Conservation (phyloP, 2,113 vertebrate species). For the Naja naja region DNA sequence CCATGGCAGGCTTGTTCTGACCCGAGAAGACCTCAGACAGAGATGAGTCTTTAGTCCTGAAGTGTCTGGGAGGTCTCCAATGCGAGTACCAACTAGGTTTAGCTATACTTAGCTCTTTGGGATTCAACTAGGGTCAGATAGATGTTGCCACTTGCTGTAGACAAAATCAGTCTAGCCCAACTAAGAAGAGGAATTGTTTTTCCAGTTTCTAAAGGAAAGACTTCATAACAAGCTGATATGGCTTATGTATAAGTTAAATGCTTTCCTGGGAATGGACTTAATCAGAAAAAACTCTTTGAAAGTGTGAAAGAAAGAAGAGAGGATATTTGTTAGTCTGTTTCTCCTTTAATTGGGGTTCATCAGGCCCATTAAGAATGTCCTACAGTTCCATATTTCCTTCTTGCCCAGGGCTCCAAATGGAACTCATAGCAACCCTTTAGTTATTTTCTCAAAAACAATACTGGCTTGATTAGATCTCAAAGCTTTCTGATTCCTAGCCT, state of each 20-base stretch:
- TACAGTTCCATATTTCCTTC: not conserved
- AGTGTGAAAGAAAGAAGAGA: not conserved
- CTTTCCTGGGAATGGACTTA: not conserved
- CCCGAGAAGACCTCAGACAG: not conserved
- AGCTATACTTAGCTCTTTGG: not conserved
- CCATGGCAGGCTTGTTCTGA: not conserved
- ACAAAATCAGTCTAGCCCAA: not conserved
- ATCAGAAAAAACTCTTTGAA: not conserved
- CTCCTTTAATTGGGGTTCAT: not conserved
- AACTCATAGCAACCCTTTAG: not conserved
- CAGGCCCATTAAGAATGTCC: not conserved
- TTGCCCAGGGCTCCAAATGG: not conserved
- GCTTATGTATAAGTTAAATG: not conserved
- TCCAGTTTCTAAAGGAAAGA: not conserved
- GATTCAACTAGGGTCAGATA: not conserved
- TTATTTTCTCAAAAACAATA: not conserved
- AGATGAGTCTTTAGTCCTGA: not conserved
- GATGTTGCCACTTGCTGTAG: not conserved
- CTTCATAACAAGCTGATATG: not conserved
- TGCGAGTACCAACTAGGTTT: not conserved
- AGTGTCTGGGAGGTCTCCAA: not conserved
- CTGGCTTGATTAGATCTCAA: too few species aligned
- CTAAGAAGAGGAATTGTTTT: not conserved
- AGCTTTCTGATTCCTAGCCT: not conserved
- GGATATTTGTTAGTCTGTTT: not conserved